A percentile compares a stretch with the other conserved stretches of the same genome.
Evolutionary conservation across 2,797 vertebrate species (phyloP).

Genomic region (Oophaga sylvatica): DNA sequence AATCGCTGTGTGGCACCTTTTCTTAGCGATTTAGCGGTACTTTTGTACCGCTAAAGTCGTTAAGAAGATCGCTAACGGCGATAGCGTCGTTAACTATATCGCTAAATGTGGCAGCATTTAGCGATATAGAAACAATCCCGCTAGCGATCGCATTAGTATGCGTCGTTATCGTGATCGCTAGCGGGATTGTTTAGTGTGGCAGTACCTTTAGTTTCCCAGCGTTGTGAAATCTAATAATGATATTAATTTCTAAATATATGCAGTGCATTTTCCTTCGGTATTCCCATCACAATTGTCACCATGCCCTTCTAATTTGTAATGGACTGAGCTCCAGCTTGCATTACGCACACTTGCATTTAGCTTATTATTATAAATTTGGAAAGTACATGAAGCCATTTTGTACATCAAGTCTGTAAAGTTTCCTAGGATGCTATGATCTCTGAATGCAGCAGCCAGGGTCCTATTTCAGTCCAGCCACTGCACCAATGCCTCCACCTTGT

Average conservation of each 20-base stretch:
- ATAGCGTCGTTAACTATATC: no score
- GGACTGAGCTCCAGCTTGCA: background rate
- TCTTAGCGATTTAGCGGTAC: no score
- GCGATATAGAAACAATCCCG: no score
- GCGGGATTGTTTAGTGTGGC: no score
- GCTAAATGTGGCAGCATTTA: no score
- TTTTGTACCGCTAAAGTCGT: no score
- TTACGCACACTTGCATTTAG: background rate
- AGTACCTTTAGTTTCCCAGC: slow-evolving; percentile 98
- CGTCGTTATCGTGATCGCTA: no score
- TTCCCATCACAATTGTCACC: slow-evolving; percentile 27
- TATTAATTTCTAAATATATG: slow-evolving; percentile 60
- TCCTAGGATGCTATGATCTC: background rate
- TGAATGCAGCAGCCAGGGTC: background rate
- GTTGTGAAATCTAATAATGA: slow-evolving; percentile 75
- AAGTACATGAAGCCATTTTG: background rate
- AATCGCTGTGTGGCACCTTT: no score
- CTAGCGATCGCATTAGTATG: no score
- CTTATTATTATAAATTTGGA: background rate
- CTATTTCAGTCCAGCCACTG: background rate
- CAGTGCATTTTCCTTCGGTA: slow-evolving; percentile 8
- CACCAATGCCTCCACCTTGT: no score
- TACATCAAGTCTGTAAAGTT: background rate
- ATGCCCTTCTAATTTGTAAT: background rate
- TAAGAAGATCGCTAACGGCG: no score